Evolutionary conservation across 1,140 invertebrate genomes (phyloP).

Genomic region (Hetaerina americana): DNA sequence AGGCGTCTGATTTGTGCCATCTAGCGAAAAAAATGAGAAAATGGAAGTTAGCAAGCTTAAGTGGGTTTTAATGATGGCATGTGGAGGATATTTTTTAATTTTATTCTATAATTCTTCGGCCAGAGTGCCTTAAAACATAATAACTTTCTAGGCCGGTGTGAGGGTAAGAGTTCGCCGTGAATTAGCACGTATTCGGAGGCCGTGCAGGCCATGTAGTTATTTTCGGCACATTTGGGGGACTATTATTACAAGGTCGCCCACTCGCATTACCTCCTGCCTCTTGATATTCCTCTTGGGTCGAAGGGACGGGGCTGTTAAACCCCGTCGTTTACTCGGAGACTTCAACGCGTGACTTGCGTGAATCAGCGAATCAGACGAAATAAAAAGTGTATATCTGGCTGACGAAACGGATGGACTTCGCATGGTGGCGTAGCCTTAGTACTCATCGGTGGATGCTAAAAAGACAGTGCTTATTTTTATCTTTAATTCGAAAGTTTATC

Average conservation of each 20-base stretch:
- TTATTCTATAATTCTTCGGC: neutral
- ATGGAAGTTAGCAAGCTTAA: too few species aligned
- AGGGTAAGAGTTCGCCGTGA: neutral
- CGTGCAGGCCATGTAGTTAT: neutral
- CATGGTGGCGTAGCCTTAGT: too few species aligned
- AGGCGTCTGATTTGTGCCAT: too few species aligned
- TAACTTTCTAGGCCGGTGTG: neutral
- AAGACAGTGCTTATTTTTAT: too few species aligned
- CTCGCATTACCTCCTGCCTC: neutral
- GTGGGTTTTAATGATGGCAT: neutral
- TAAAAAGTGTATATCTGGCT: too few species aligned
- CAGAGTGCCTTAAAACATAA: neutral
- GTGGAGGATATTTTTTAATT: neutral
- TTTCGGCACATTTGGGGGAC: neutral
- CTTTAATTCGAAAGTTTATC: too few species aligned
- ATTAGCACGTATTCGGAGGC: neutral
- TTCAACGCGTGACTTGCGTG: neutral
- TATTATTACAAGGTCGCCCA: neutral
- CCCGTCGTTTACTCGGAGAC: neutral
- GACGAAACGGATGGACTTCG: too few species aligned
- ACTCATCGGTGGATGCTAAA: too few species aligned
- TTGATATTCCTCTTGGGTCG: too few species aligned
- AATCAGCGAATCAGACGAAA: too few species aligned
- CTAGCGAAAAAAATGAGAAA: too few species aligned
- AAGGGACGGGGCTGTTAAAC: neutral